Evolutionary conservation across 2,113 vertebrate species (phyloP).

Genomic region (Fregetta grallaria): DNA sequence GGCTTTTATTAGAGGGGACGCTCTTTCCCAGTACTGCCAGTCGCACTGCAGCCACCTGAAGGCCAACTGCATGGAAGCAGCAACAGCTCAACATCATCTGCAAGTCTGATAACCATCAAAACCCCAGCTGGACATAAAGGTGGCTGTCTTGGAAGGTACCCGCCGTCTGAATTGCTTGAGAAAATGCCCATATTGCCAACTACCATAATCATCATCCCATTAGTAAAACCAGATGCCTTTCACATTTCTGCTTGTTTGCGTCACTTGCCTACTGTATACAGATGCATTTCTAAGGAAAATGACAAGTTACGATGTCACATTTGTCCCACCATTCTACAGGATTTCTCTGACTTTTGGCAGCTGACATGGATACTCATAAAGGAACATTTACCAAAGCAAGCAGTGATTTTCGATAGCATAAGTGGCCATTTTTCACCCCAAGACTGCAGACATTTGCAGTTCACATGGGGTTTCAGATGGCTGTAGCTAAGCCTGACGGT

Average conservation of each 20-base stretch:
- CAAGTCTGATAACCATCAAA: background rate
- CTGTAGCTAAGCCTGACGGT: background rate
- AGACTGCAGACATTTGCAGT: too few relatives aligned
- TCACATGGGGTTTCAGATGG: background rate
- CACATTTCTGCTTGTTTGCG: background rate
- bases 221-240: background rate
- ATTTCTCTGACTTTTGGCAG: background rate
- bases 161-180: too few relatives aligned
- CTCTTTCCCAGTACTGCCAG: background rate
- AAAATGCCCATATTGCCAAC: background rate
- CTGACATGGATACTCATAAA: background rate
- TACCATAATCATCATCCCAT: rapidly evolving
- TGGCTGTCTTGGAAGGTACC: background rate
- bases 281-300: background rate
- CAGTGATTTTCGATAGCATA: background rate
- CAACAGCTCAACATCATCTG: background rate
- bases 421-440: background rate
- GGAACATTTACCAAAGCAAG: background rate
- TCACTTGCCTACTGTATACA: background rate
- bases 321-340: background rate
- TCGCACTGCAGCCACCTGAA: background rate
- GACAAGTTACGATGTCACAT: too few relatives aligned
- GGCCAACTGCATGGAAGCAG: background rate
- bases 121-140: background rate
- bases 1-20: background rate